A percentile compares a stretch with the other conserved stretches of the same genome.
phyloP scores from a whole-genome alignment of 2,797 vertebrate species.

The Dryobates pubescens region DNA sequence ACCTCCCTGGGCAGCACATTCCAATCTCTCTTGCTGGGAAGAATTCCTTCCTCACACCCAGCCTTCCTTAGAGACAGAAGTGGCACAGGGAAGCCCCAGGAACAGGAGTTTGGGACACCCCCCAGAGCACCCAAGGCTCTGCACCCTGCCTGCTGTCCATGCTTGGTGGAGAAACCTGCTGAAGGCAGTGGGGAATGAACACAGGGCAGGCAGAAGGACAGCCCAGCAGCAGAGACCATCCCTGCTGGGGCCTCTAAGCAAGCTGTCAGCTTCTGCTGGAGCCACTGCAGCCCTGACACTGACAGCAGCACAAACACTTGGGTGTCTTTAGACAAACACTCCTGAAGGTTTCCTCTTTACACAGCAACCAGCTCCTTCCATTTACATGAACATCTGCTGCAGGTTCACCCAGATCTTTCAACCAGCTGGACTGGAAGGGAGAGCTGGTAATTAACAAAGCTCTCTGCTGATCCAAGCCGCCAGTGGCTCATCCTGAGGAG shows the following conservation, averaged over 20 bases:
- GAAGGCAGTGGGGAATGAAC: too few relatives aligned
- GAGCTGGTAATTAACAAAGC: constrained; percentile 80
- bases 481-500: constrained; percentile 79
- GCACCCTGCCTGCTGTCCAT: too few relatives aligned
- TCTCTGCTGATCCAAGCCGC: constrained; percentile 82
- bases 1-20: too few relatives aligned
- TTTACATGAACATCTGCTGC: constrained; percentile 83
- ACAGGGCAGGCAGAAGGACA: not conserved
- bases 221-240: not conserved
- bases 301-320: constrained; percentile 40
- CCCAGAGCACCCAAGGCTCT: too few relatives aligned
- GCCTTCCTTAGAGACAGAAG: too few relatives aligned
- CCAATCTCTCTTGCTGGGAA: too few relatives aligned
- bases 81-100: too few relatives aligned
- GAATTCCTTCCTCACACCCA: too few relatives aligned
- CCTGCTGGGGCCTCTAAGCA: not conserved
- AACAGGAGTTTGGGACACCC: too few relatives aligned
- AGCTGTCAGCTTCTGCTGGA: constrained; percentile 40
- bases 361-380: constrained; percentile 74
- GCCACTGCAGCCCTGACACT: not conserved
- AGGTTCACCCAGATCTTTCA: constrained; percentile 77
- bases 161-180: too few relatives aligned
- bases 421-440: constrained; percentile 81
- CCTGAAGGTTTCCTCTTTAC: constrained; percentile 70
- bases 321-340: constrained; percentile 41